Evolutionary conservation across 2,113 vertebrate species (phyloP), one percentile per base, ranked within the genome.

Genomic region (Oplegnathus fasciatus): DNA sequence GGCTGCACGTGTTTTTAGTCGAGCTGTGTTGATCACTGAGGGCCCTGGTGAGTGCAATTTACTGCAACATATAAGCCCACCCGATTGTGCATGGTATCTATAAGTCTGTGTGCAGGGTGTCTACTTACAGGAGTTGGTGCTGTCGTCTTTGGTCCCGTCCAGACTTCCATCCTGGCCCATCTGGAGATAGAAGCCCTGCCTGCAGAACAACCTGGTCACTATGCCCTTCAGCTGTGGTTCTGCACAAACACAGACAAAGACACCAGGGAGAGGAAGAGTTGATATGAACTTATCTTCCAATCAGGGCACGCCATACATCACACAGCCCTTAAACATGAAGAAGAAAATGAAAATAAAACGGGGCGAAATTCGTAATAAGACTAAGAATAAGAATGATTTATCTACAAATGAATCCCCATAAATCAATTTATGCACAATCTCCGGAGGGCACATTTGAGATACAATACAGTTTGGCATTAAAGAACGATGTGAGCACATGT

Each of bases 211-310:
- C 96, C 98, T 97, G 96, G 98, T 99, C 97, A 99, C 97, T 96
- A 99, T 99, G 90, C 98, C 98, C 97, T 99, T 99, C 96, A 99
- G 98, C 96, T 99, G 98, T 94, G 98, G 97, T 98, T 99, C 98
- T 99, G 93, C 91, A 62, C 64, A 80, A 24, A 80, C 74, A 86
- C 18, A 85, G 11, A 87, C 46, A 82, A 24, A 64, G 1, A 73
- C 24, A 88, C 18, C 28, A 77, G 22, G 10, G 66, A 40, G 48
- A 74, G 13, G n/a, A 71, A 54, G 3, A 71, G 50, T 46, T 71
- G 0, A 75, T 55, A 20, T 55, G 9, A 28, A 9, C 7, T 15
- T 3, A 55, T 30, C 7, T 32, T 37, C 20, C 28, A 24, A 61
- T 42, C 22, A 46, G 2, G 20, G 48, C 5, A 10, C 8, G 9